phyloP scores from a whole-genome alignment of 2,113 vertebrate species.

The Casuarius casuarius region DNA sequence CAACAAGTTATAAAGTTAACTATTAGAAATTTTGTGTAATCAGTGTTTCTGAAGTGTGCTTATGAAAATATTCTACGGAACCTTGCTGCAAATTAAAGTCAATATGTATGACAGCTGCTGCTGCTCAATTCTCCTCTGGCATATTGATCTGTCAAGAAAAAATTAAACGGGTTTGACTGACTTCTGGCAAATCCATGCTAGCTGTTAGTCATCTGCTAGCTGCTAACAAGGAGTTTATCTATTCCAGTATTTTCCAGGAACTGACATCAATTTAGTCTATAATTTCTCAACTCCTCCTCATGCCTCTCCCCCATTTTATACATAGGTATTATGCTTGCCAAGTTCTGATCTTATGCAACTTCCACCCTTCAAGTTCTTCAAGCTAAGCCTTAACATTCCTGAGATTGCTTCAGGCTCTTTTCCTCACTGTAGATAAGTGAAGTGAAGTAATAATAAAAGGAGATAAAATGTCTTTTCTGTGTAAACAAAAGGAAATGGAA shows the following conservation, averaged over 20 bases:
- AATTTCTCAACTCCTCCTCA: constrained; percentile 10
- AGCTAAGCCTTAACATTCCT: constrained; percentile 38
- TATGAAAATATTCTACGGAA: constrained; percentile 26
- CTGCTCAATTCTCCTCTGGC: not conserved
- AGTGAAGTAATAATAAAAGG: constrained; percentile 42
- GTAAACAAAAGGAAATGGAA: not conserved
- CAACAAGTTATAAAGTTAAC: not conserved
- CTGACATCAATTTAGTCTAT: not conserved
- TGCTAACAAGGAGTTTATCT: not conserved
- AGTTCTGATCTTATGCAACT: constrained; percentile 44
- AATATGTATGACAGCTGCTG: not conserved
- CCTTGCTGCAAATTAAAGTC: constrained; percentile 20
- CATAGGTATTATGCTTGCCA: not conserved
- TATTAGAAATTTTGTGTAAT: constrained; percentile 26
- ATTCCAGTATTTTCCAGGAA: not conserved
- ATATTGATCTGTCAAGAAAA: not conserved
- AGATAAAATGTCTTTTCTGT: not conserved
- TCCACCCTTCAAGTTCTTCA: constrained; percentile 37
- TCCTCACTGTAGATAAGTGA: not conserved
- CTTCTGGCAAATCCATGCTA: not conserved
- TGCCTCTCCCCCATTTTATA: not conserved
- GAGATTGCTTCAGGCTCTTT: constrained; percentile 44
- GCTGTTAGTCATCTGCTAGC: not conserved
- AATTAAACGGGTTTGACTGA: not conserved
- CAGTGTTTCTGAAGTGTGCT: constrained; percentile 27